phyloP scores from a whole-genome alignment of 2,113 vertebrate species.

The Macrotis lagotis region DNA sequence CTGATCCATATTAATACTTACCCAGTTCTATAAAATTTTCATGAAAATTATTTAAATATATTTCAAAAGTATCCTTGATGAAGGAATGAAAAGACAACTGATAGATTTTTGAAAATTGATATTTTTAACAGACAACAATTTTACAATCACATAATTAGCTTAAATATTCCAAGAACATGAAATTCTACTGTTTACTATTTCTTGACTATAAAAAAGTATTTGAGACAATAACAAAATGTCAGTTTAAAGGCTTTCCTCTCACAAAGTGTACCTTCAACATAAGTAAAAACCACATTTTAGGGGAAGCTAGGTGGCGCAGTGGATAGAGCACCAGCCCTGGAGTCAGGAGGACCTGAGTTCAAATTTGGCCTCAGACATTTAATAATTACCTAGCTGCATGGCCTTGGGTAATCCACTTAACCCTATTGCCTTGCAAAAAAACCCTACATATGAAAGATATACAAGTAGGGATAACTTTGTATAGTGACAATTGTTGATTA shows the following conservation, averaged over 20 bases:
- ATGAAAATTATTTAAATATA: background rate
- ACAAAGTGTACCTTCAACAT: background rate
- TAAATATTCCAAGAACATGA: background rate
- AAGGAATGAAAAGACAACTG: background rate
- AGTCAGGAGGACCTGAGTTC: too few relatives aligned
- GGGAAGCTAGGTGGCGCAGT: too few relatives aligned
- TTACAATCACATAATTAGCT: background rate
- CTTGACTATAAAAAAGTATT: background rate
- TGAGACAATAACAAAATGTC: background rate
- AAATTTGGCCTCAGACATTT: too few relatives aligned
- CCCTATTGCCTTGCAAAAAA: too few relatives aligned
- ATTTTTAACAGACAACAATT: background rate
- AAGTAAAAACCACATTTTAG: background rate
- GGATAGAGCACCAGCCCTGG: too few relatives aligned
- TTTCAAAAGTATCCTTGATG: background rate
- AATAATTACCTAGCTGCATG: too few relatives aligned
- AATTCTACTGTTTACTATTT: background rate
- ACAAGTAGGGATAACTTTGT: background rate
- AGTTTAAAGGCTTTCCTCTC: background rate
- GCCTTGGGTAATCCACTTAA: too few relatives aligned
- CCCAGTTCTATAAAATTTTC: background rate
- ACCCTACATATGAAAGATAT: background rate
- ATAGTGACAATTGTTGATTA: background rate
- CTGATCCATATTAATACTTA: background rate
- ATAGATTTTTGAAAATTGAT: background rate